Conservation (phyloP, 2,888 invertebrate genomes). For the Temnothorax ravouxi region DNA sequence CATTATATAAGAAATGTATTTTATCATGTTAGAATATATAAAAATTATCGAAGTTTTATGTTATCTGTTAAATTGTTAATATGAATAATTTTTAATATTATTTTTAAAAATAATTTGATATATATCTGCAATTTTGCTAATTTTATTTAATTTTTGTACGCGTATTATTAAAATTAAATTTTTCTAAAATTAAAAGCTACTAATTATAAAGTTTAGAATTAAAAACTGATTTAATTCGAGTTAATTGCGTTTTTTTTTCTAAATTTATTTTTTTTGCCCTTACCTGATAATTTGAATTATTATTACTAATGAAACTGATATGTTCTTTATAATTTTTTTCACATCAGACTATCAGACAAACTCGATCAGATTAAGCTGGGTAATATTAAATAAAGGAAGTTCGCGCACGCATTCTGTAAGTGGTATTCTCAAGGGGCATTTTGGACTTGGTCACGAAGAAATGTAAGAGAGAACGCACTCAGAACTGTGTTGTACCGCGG, state of each 20-base stretch:
- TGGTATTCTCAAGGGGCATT: constrained; percentile 62
- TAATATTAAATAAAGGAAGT: constrained; percentile 39
- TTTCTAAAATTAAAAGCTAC: background rate
- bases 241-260: background rate
- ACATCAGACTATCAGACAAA: background rate
- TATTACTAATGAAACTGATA: background rate
- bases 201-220: background rate
- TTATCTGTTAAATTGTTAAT: background rate
- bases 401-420: constrained; percentile 40
- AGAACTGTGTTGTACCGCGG: constrained; percentile 50
- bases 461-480: constrained; percentile 63
- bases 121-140: background rate
- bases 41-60: background rate
- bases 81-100: background rate
- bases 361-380: constrained; percentile 28
- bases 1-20: background rate
- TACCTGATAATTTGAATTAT: background rate
- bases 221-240: background rate
- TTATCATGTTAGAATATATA: background rate
- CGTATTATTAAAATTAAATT: background rate
- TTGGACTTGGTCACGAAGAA: constrained; percentile 62
- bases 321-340: background rate
- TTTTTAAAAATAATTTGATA: background rate
- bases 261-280: background rate
- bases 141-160: background rate